Evolutionary conservation across 2,797 vertebrate species (phyloP), one percentile per base, ranked within the genome.

Genomic region (Sebastes goodei): DNA sequence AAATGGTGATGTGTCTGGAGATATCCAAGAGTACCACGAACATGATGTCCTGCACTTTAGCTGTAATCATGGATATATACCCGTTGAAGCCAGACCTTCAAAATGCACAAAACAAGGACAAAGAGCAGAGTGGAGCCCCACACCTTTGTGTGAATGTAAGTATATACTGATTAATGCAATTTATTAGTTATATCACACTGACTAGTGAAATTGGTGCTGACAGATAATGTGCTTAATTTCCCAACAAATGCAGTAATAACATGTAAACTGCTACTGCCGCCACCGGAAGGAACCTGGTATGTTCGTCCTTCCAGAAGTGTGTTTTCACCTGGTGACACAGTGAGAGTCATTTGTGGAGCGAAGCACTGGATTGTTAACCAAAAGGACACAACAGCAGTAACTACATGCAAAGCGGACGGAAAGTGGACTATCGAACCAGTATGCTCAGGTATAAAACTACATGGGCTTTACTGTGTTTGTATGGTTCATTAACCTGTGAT

Each of bases 141-240:
- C 69, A 23, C 93, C 94, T 57, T 0, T 0, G 0, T 94, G 93
- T 86, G 27, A 83, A 85, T 0, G 92, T 93, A 67, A 74, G 89
- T 71, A 49, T 53, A 4, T 32, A 11, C 2, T n/a, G n/a, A 74
- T 20, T 17, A 10, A 21, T 30, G 9, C 9, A 32, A 4, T 30
- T 38, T 12, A 30, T 42, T 60, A 17, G 2, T 65, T 49, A 2
- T 2, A 59, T 32, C 49, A 11, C 21, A n/a, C 6, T 46, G 12
- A 66, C 3, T 11, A 11, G 7, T 32, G 8, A 25, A 30, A 1
- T 4, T 32, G 17, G 10, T 55, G 17, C 29, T 84, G n/a, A 86
- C 30, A 29, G 2, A n/a, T 46, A 14, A 53, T 49, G 0, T 55
- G 9, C 14, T 69, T 68, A 1, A 65, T 74, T 70, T 35, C 60